These are phyloP conservation scores for Loripinus fragilis DNA, from an alignment of 2,888 invertebrate species.

Conservation along the genomic window DNA sequence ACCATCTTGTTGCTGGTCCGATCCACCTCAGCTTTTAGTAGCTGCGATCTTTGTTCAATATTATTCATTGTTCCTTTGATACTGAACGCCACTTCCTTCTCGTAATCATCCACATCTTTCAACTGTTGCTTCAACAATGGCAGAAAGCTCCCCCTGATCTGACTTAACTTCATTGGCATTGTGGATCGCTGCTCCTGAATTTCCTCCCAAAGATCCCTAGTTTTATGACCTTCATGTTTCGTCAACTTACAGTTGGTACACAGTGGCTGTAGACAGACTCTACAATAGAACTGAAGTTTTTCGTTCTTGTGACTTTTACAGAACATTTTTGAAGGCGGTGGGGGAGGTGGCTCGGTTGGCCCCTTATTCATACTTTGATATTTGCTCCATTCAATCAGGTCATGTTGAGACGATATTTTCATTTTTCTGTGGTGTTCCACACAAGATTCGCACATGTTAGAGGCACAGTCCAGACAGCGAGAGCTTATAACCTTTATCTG, in stretches of 20 bases:
- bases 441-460: constrained; percentile 52
- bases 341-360: constrained; percentile 26
- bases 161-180: constrained; percentile 51
- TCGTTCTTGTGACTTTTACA: constrained; percentile 51
- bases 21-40: constrained; percentile 56
- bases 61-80: constrained; percentile 52
- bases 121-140: constrained; percentile 55
- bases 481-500: constrained; percentile 39
- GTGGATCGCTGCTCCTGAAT: constrained; percentile 51
- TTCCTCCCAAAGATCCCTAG: constrained; percentile 52
- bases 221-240: constrained; percentile 59
- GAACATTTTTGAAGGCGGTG: constrained; percentile 23
- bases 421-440: constrained; percentile 53
- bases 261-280: constrained; percentile 46
- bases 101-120: constrained; percentile 50
- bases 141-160: constrained; percentile 50
- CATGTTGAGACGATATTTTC: constrained; percentile 50
- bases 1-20: constrained; percentile 46
- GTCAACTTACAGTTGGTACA: constrained; percentile 59
- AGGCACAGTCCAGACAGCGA: constrained; percentile 50
- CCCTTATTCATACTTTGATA: constrained; percentile 22
- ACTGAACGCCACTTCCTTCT: constrained; percentile 40
- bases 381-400: constrained; percentile 48
- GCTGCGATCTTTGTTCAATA: constrained; percentile 46
- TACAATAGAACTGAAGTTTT: constrained; percentile 56